Percentiles rank a stretch among this genome's conserved stretches.
Evolutionary conservation across 2,888 invertebrate species (phyloP).

Genomic region (Encarsia formosa): DNA sequence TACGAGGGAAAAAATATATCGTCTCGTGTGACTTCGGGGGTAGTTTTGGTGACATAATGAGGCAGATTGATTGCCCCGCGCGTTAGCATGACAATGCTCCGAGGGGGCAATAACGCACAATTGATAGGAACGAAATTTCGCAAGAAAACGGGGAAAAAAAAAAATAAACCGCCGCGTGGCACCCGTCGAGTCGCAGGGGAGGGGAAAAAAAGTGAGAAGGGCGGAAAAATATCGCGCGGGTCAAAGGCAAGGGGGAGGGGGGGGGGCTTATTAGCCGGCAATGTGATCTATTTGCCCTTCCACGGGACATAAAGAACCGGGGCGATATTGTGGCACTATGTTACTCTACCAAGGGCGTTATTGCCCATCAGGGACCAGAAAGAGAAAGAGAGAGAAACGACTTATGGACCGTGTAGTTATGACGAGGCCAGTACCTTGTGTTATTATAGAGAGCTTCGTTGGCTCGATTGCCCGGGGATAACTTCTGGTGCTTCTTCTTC

Average conservation of each 20-base stretch:
- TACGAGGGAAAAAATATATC: not conserved
- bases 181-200: constrained; percentile 8
- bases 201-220: constrained; percentile 6
- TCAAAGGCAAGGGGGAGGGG: constrained; percentile 35
- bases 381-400: too few relatives aligned
- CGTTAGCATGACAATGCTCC: constrained; percentile 48
- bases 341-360: constrained; percentile 46
- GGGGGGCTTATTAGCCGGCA: constrained; percentile 50
- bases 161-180: constrained; percentile 25
- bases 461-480: not conserved
- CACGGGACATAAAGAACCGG: constrained; percentile 46
- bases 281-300: constrained; percentile 51
- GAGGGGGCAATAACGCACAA: constrained; percentile 39
- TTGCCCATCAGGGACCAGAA: constrained; percentile 49
- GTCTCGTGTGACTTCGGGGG: constrained; percentile 37
- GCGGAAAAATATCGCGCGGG: constrained; percentile 23
- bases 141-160: constrained; percentile 43
- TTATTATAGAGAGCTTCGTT: constrained; percentile 5
- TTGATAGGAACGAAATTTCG: constrained; percentile 46
- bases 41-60: constrained; percentile 44
- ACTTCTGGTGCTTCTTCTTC: constrained; percentile 11
- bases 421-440: constrained; percentile 18
- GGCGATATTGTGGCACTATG: constrained; percentile 47
- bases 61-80: constrained; percentile 45
- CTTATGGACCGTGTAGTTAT: constrained; percentile 37